Conservation (phyloP, 2,113 vertebrate species). For the Rutilus rutilus region DNA sequence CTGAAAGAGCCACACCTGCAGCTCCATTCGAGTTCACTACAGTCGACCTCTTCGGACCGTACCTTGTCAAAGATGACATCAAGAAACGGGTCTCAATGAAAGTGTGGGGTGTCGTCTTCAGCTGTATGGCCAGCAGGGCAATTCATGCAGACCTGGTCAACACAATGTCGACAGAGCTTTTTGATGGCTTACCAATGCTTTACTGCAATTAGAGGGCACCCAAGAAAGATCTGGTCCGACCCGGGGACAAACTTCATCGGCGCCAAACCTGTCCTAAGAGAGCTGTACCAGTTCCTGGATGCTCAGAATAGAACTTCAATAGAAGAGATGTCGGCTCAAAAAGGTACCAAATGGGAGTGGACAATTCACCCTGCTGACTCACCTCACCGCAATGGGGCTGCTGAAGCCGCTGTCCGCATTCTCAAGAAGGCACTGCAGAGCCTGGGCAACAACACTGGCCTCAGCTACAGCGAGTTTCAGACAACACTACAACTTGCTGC, state of each 20-base stretch:
- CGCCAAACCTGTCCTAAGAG: not conserved
- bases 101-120: not conserved
- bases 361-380: slow-evolving; percentile 52
- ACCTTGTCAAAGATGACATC: not conserved
- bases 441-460: slow-evolving; percentile 8
- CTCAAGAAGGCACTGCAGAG: slow-evolving; percentile 48
- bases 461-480: slow-evolving; percentile 43
- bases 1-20: too few relatives aligned
- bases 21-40: too few relatives aligned
- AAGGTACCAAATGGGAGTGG: slow-evolving; percentile 46
- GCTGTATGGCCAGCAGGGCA: not conserved
- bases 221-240: not conserved
- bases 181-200: not conserved
- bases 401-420: slow-evolving; percentile 50
- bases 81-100: not conserved
- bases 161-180: not conserved
- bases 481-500: slow-evolving; percentile 42
- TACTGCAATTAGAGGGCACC: not conserved
- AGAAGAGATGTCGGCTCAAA: not conserved
- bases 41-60: not conserved
- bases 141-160: not conserved
- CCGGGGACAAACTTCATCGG: not conserved
- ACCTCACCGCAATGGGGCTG: slow-evolving; percentile 54
- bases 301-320: not conserved
- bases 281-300: slow-evolving; percentile 29